These are phyloP conservation scores for Calliphora vicina DNA, from an alignment of 1,140 invertebrate genomes.

Conservation along the genomic window DNA sequence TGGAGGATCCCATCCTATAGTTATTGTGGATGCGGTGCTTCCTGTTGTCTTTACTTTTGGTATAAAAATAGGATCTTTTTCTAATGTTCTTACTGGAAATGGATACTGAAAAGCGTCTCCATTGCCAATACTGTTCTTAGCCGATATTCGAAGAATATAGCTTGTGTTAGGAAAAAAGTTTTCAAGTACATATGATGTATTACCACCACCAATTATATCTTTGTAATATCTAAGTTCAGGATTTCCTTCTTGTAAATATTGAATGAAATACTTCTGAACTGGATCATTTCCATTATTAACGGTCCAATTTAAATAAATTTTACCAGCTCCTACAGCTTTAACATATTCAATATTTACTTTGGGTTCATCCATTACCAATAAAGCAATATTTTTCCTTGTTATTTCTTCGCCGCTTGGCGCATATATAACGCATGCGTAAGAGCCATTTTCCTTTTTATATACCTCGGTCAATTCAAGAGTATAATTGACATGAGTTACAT, in stretches of 20 bases:
- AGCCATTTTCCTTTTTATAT: constrained; percentile 73
- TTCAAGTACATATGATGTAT: constrained; percentile 71
- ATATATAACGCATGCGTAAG: constrained; percentile 67
- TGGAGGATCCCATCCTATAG: constrained; percentile 78
- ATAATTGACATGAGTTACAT: constrained; percentile 68
- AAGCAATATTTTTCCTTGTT: constrained; percentile 50
- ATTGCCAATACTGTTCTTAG: constrained; percentile 67
- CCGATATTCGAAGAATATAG: constrained; percentile 69
- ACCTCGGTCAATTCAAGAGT: constrained; percentile 67
- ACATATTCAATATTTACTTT: constrained; percentile 76
- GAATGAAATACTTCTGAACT: constrained; percentile 72
- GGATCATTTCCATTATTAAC: constrained; percentile 78
- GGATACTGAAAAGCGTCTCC: constrained; percentile 64
- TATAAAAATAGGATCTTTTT: constrained; percentile 77
- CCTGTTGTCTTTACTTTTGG: constrained; percentile 81
- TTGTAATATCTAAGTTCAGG: constrained; percentile 63
- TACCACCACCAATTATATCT: constrained; percentile 67
- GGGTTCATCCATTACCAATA: constrained; percentile 76
- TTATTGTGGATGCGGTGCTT: constrained; percentile 78
- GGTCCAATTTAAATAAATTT: constrained; percentile 85
- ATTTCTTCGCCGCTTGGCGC: constrained; percentile 47
- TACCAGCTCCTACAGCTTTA: constrained; percentile 76
- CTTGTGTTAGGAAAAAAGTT: constrained; percentile 69
- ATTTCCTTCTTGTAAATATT: constrained; percentile 69
- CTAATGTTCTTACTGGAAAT: constrained; percentile 69